Conservation (phyloP, 2,797 vertebrate species). For the Sebastes matsubarae region DNA sequence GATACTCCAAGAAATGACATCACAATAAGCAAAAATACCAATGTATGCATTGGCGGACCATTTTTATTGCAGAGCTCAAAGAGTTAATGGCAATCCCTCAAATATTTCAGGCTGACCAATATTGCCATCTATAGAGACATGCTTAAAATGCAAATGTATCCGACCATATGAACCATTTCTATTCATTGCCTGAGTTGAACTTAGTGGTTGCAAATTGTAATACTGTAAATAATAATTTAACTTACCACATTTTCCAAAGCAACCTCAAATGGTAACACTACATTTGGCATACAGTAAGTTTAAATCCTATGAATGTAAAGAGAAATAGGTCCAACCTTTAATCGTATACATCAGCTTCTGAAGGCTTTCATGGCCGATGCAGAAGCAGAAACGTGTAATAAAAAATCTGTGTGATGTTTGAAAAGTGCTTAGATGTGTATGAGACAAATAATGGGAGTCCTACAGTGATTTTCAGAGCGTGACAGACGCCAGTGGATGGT, state of each 20-base stretch:
- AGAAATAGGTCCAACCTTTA: not conserved
- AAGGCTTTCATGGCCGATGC: not conserved
- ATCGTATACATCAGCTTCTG: not conserved
- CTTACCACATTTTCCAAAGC: not conserved
- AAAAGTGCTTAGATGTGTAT: slow-evolving; percentile 10
- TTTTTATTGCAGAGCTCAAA: no score
- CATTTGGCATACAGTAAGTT: not conserved
- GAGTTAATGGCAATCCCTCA: not conserved
- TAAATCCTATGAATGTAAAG: not conserved
- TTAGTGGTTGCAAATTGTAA: not conserved
- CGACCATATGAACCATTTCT: not conserved
- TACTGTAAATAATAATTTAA: not conserved
- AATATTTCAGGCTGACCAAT: not conserved
- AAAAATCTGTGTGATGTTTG: not conserved
- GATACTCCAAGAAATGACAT: no score
- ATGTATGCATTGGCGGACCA: no score
- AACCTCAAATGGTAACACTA: not conserved
- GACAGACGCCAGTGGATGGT: slow-evolving; percentile 19
- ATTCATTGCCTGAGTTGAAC: not conserved
- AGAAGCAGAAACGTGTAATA: not conserved
- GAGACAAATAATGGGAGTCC: not conserved
- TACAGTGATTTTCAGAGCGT: slow-evolving; percentile 22
- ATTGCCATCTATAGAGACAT: not conserved
- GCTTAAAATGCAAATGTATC: not conserved
- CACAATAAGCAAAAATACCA: no score